A percentile compares a stretch with the other conserved stretches of the same genome.
phyloP scores from a whole-genome alignment of 2,888 invertebrate genomes.

The Ochropacha duplaris region DNA sequence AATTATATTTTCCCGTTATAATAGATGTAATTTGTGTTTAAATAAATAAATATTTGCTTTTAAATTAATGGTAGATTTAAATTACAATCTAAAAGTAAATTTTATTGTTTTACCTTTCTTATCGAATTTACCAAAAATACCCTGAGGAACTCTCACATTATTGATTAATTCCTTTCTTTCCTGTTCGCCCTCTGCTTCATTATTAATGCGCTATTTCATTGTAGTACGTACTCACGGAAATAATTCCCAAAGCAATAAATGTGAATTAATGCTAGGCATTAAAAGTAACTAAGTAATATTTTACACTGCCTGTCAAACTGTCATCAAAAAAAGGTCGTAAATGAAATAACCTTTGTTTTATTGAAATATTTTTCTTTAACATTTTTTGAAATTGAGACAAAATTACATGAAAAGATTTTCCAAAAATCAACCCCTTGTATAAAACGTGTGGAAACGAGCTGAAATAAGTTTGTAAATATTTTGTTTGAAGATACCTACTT shows the following conservation, averaged over 20 bases:
- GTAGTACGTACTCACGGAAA: not conserved
- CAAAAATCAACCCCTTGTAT: too few species aligned
- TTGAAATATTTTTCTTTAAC: not conserved
- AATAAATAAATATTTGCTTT: too few species aligned
- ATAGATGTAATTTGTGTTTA: too few species aligned
- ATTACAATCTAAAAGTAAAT: too few species aligned
- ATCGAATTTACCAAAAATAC: not conserved
- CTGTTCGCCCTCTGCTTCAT: not conserved
- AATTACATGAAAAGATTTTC: too few species aligned
- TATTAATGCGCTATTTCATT: not conserved
- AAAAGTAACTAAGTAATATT: not conserved
- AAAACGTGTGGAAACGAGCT: too few species aligned
- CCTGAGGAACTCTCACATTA: not conserved
- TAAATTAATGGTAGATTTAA: too few species aligned
- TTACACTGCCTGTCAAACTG: not conserved
- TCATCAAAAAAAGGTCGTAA: not conserved
- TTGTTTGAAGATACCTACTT: too few species aligned
- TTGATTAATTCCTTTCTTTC: not conserved
- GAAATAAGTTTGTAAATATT: too few species aligned
- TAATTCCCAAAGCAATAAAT: not conserved
- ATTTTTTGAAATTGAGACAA: not conserved
- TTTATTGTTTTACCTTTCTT: not conserved
- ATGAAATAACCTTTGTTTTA: not conserved
- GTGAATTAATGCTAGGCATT: not conserved
- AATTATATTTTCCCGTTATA: too few species aligned